phyloP scores from a whole-genome alignment of 2,888 invertebrate genomes.

The Macaria notata region DNA sequence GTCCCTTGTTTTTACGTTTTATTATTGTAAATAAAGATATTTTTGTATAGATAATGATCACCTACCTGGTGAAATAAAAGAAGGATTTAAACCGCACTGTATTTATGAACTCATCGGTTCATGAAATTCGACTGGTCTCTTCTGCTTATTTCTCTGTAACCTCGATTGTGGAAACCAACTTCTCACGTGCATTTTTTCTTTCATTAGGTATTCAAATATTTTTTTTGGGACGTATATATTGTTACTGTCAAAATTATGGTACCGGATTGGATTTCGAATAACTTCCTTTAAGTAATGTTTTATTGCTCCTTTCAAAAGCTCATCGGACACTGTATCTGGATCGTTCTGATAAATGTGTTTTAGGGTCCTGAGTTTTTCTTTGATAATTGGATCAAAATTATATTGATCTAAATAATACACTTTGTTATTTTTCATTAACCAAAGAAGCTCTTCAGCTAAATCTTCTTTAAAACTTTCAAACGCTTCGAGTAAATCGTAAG shows the following conservation, averaged over 20 bases:
- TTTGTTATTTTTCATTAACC: background rate
- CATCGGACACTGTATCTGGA: background rate
- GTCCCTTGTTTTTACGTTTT: too few species aligned
- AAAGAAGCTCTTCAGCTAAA: constrained; percentile 1
- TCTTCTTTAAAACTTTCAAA: background rate
- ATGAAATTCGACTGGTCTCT: background rate
- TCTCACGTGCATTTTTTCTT: background rate
- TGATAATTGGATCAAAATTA: background rate
- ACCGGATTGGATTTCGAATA: background rate
- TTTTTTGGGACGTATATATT: constrained; percentile 1
- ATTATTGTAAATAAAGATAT: too few species aligned
- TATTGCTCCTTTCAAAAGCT: background rate
- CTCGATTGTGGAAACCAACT: constrained; percentile 3
- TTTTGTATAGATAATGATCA: too few species aligned
- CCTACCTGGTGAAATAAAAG: too few species aligned
- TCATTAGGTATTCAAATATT: background rate
- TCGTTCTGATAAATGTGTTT: background rate
- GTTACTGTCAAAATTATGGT: constrained; percentile 1
- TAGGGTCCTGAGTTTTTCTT: background rate
- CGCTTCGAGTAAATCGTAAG: background rate
- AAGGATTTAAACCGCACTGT: too few species aligned
- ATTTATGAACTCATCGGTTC: too few species aligned
- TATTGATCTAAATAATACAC: background rate
- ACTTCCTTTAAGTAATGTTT: background rate
- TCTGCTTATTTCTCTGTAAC: constrained; percentile 2